A percentile compares a stretch with the other conserved stretches of the same genome.
These are phyloP conservation scores for Neria commutata DNA, from an alignment of 2,888 invertebrate genomes.

Conservation along the genomic window DNA sequence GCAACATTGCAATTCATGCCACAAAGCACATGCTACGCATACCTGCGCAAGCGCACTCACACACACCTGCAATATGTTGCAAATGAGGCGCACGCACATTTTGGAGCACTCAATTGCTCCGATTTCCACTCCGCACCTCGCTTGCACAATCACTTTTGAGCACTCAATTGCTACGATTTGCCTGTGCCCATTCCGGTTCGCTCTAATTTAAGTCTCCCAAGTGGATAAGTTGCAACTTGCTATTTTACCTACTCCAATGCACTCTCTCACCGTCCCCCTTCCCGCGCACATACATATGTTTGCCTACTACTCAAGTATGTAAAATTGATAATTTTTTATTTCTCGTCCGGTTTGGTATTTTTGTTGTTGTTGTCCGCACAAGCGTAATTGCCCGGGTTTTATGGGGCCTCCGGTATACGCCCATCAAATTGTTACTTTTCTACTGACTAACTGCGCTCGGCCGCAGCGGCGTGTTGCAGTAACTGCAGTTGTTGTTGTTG, in stretches of 20 bases:
- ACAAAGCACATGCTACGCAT: too few relatives aligned
- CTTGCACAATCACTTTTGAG: constrained; percentile 2
- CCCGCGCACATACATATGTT: too few relatives aligned
- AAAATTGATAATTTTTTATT: too few relatives aligned
- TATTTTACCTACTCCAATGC: not conserved
- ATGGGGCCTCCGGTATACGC: constrained; percentile 40
- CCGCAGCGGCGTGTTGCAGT: not conserved
- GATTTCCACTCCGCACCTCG: too few relatives aligned
- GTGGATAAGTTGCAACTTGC: not conserved
- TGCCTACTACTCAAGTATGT: too few relatives aligned
- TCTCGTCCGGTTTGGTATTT: not conserved
- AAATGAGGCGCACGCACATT: too few relatives aligned
- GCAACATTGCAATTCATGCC: too few relatives aligned
- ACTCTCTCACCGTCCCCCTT: not conserved
- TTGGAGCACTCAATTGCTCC: too few relatives aligned
- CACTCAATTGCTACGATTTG: not conserved
- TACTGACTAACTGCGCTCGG: not conserved
- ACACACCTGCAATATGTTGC: too few relatives aligned
- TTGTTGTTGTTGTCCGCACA: not conserved
- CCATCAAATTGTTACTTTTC: constrained; percentile 38
- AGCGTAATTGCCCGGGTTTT: not conserved
- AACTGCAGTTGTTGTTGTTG: too few relatives aligned
- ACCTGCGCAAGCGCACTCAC: too few relatives aligned
- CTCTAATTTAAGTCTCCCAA: not conserved
- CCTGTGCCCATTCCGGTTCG: not conserved